Conservation (phyloP, 2,113 vertebrate genomes). For the Oenanthe oenanthe region DNA sequence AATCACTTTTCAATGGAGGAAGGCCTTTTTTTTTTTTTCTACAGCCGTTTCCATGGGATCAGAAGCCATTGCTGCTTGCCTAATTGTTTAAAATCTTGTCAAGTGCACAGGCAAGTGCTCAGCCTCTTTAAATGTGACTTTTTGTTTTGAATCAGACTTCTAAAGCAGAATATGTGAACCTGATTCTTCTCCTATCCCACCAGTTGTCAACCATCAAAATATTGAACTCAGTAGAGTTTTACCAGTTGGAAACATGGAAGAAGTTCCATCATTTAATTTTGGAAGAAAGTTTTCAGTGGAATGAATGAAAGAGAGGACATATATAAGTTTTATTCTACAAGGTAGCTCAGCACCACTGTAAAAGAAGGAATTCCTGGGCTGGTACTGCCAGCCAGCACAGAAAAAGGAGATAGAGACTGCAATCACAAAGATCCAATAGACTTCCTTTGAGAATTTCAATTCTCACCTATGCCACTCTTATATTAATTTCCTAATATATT, state of each 20-base stretch:
- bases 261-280: background rate
- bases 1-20: constrained; percentile 37
- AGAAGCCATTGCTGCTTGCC: constrained; percentile 15
- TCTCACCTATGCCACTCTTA: background rate
- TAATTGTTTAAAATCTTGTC: constrained; percentile 45
- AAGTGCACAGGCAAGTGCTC: constrained; percentile 17
- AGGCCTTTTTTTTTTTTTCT: background rate
- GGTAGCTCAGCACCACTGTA: background rate
- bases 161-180: background rate
- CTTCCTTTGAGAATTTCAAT: background rate
- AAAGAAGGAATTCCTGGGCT: background rate
- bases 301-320: background rate
- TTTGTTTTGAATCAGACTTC: background rate
- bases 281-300: background rate
- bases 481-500: background rate
- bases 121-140: background rate
- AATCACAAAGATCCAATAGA: background rate
- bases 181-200: background rate
- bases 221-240: background rate
- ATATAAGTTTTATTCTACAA: background rate
- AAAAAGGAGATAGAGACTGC: background rate
- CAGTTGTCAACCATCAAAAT: background rate
- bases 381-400: background rate
- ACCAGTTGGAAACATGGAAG: background rate
- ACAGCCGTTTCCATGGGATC: constrained; percentile 45